A percentile compares a stretch with the other conserved stretches of the same genome.
Evolutionary conservation across 2,797 vertebrate genomes (phyloP).

Genomic region (Pseudopleuronectes americanus): DNA sequence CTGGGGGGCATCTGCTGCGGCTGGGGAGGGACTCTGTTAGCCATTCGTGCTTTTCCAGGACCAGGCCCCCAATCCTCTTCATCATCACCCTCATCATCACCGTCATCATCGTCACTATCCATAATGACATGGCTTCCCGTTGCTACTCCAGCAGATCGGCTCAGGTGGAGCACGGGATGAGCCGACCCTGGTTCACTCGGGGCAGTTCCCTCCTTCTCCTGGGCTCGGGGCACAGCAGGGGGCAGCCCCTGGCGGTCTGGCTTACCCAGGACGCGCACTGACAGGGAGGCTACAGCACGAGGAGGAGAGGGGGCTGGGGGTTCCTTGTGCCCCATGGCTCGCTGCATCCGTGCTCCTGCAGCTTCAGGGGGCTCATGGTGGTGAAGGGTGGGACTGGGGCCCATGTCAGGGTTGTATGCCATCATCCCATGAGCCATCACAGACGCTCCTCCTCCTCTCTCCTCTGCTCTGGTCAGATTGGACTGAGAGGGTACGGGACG

Average conservation of each 20-base stretch:
- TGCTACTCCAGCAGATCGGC: constrained; percentile 74
- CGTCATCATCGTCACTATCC: constrained; percentile 79
- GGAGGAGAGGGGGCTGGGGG: constrained; percentile 79
- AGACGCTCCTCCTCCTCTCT: constrained; percentile 48
- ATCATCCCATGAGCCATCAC: constrained; percentile 56
- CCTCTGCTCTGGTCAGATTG: constrained; percentile 50
- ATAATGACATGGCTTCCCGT: constrained; percentile 55
- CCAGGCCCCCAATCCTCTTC: constrained; percentile 76
- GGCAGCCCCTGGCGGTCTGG: constrained; percentile 78
- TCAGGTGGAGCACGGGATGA: constrained; percentile 76
- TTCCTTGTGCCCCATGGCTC: constrained; percentile 74
- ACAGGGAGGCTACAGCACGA: constrained; percentile 84
- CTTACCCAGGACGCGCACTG: constrained; percentile 83
- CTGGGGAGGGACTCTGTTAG: constrained; percentile 57
- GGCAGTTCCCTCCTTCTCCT: constrained; percentile 79
- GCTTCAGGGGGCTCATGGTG: constrained; percentile 53
- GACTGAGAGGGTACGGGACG: constrained; percentile 54
- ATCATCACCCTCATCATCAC: constrained; percentile 74
- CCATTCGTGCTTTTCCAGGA: constrained; percentile 59
- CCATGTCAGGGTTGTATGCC: constrained; percentile 46
- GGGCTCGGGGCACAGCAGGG: constrained; percentile 69
- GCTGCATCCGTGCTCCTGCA: constrained; percentile 57
- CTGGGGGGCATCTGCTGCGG: constrained; percentile 62
- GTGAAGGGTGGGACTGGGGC: constrained; percentile 46
- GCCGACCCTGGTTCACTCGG: constrained; percentile 75